Conservation (phyloP, 2,888 invertebrate species). For the Drosophila nr. perissopoda region DNA sequence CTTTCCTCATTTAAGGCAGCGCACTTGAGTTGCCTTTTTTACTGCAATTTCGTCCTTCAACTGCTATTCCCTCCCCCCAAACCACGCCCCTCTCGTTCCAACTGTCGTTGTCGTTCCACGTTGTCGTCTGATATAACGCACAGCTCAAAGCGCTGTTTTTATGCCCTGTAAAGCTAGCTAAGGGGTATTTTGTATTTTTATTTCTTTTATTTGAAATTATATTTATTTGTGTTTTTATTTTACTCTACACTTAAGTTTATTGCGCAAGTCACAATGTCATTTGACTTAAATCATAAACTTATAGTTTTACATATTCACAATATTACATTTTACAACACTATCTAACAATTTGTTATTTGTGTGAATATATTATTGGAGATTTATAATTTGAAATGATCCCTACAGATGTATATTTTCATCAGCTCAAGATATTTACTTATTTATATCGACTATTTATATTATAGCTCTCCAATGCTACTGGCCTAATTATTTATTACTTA, state of each 20-base stretch:
- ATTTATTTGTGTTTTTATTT: neutral
- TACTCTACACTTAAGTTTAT: neutral
- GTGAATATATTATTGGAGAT: neutral
- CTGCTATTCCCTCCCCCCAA: conserved; percentile 23
- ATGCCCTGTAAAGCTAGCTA: conserved; percentile 21
- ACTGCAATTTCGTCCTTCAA: conserved; percentile 75
- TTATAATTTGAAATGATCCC: neutral
- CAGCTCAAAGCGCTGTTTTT: conserved; percentile 44
- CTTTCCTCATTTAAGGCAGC: conserved; percentile 79
- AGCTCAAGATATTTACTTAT: neutral
- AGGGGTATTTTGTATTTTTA: neutral
- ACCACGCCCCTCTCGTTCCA: conserved; percentile 17
- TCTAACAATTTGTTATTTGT: neutral
- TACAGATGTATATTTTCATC: neutral
- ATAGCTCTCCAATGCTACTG: neutral
- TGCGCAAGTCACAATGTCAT: neutral
- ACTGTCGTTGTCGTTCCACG: conserved; percentile 33
- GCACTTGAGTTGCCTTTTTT: conserved; percentile 80
- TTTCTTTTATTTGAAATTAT: neutral
- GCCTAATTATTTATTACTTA: neutral
- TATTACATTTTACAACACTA: neutral
- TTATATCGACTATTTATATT: neutral
- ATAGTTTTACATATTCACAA: neutral
- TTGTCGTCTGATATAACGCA: conserved; percentile 65
- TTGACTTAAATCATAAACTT: neutral